Conservation (phyloP, 2,113 vertebrate species). For the Macrotis lagotis region DNA sequence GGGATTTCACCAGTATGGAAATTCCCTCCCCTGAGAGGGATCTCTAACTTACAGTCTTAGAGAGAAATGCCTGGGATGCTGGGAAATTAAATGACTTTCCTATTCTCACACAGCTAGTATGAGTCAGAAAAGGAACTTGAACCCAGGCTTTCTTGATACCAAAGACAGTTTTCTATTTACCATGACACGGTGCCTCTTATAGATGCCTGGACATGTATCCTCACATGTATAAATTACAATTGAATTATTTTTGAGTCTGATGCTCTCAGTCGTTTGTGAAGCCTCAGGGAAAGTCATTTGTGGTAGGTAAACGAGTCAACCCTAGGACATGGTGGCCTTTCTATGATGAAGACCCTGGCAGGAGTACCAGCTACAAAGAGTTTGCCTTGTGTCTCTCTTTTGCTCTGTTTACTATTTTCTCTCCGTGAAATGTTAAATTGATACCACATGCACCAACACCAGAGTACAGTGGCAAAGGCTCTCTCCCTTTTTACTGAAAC, state of each 20-base stretch:
- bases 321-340: not conserved
- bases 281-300: not conserved
- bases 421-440: constrained; percentile 79
- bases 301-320: not conserved
- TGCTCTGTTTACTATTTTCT: constrained; percentile 7
- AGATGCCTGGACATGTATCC: not conserved
- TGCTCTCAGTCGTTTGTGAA: not conserved
- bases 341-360: not conserved
- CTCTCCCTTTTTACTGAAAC: constrained; percentile 63
- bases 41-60: not conserved
- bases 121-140: not conserved
- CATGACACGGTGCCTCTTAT: not conserved
- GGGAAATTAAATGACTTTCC: not conserved
- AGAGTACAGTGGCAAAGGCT: constrained; percentile 73
- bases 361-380: not conserved
- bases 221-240: not conserved
- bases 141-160: not conserved
- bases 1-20: not conserved
- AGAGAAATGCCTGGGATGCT: not conserved
- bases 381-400: not conserved
- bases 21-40: not conserved
- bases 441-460: constrained; percentile 82
- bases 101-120: not conserved
- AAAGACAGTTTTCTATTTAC: not conserved
- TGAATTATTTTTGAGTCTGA: constrained; percentile 49